Evolutionary conservation across 2,797 vertebrate genomes (phyloP), one percentile per base, ranked within the genome.

Genomic region (Halcyon badia): DNA sequence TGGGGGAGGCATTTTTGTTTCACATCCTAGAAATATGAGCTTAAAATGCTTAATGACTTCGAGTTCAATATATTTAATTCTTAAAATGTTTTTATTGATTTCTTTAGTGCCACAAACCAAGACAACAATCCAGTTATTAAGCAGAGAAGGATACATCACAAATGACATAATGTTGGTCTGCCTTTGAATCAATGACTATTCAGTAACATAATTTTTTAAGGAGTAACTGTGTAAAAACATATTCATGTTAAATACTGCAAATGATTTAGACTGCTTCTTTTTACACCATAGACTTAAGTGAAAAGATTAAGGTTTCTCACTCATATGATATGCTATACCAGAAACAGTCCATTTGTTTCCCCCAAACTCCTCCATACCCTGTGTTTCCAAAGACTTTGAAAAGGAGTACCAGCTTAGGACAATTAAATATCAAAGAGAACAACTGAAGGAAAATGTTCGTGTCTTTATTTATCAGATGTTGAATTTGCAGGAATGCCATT

Each of bases 401-500:
- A 77, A 24, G 7, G 81, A 7, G 6, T 70, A 35, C 6, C 16
- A 65, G 8, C 11, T 58, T 42, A 80, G 24, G 58, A 88, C 15
- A 88, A 85, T 66, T 77, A 85, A 77, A 60, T 80, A 85, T 56
- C 78, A 89, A 71, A 61, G 61, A 58, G 31, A 93, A 39, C 16
- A 78, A 58, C 37, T 81, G 66, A 66, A 89, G 39, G 28, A 93
- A 86, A 93, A 62, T 10, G 58, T 8, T 61, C 8, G 8, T 58
- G 52, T 19, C 46, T 89, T 90, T 94, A 84, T 78, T 81, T 92
- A 54, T 76, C 49, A 54, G 24, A 84, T 57, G 28, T 16, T 91
- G 64, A 93, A 80, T 64, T 58, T 77, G 37, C 24, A 73, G 66
- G 30, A 89, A 54, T 72, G 39, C 2, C 10, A 14, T 44, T 65